Base-by-base conservation (phyloP, 1,140 invertebrate genomes). In the Drosophila dunni region DNA sequence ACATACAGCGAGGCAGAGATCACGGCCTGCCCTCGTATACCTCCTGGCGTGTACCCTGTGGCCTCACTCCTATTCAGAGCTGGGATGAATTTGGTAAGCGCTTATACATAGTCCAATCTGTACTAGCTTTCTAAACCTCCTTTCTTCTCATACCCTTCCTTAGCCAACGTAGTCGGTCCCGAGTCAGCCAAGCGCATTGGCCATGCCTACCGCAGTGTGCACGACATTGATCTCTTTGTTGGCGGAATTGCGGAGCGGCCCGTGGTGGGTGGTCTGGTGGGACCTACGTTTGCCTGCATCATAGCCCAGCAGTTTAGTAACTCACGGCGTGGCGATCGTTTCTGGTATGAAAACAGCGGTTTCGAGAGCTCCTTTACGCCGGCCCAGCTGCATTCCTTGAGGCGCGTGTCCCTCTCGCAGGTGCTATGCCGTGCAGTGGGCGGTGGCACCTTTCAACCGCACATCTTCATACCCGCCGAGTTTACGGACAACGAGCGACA, bases 221-320 rank as follows among this genome's bases (percentile, higher is more conserved):
- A 97, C 50, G 97, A 98, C 81, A 95, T 99, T 64, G 98, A 99
- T 88, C 93, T 98, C n/a, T 98, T 97, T 90, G 95, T 97, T 0
- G 98, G 96, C 15, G 97, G 97, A 1, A 94, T 98, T 63, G 94
- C 97, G 0, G 98, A 99, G 86, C 94, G 95, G 10, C 95, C 96
- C 0, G 95, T 98, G 0, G 92, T 92, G 1, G 97, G 97, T 9
- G 98, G 97, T 2, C 89, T 99, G 0, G 96, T 99, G 0, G 98
- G 98, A 0, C 98, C 98, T 0, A 99, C 98, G 0, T 98, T 99
- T 89, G 97, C 97, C 50, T 99, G 98, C 86, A 97, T 99, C 63
- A 97, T 99, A 13, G 98, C 96, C 0, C 96, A 98, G 79, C 98
- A 99, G 89, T 99, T 99, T 90, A 94, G 95, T 20, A 96, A 97